A percentile compares a stretch with the other conserved stretches of the same genome.
Conservation (phyloP, 2,113 vertebrate species). For the Scomber colias region DNA sequence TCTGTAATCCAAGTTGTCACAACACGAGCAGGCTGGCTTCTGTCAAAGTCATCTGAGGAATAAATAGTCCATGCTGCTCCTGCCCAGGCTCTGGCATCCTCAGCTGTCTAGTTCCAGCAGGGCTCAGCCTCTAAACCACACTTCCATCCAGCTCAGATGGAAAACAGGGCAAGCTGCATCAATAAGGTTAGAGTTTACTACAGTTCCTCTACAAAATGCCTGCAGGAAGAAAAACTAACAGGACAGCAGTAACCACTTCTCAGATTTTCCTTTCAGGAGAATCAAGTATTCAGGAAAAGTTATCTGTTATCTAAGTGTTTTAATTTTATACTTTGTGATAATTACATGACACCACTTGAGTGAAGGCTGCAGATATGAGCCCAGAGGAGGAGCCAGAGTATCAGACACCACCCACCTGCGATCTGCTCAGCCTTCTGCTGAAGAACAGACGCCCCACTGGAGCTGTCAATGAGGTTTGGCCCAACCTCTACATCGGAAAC, state of each 20-base stretch:
- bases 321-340: slow-evolving; percentile 37
- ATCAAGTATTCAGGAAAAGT: slow-evolving; percentile 21
- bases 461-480: slow-evolving; percentile 84
- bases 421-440: slow-evolving; percentile 82
- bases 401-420: slow-evolving; percentile 79
- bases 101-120: slow-evolving; percentile 69
- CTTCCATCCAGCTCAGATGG: slow-evolving; percentile 54
- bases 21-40: slow-evolving; percentile 59
- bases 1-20: slow-evolving; percentile 48
- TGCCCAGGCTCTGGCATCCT: slow-evolving; percentile 65
- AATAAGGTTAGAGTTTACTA: slow-evolving; percentile 13
- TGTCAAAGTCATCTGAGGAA: slow-evolving; percentile 64
- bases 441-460: slow-evolving; percentile 77
- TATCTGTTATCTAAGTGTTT: not conserved
- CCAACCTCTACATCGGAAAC: slow-evolving; percentile 80
- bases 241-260: slow-evolving; percentile 1
- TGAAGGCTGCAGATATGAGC: slow-evolving; percentile 54
- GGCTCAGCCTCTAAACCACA: slow-evolving; percentile 54
- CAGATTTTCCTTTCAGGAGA: slow-evolving; percentile 10
- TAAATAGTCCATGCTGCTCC: slow-evolving; percentile 66
- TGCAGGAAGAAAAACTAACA: slow-evolving; percentile 20
- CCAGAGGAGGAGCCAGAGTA: slow-evolving; percentile 67
- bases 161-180: slow-evolving; percentile 32
- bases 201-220: slow-evolving; percentile 13
- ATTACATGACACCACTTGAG: slow-evolving; percentile 40